Percentiles rank a stretch among this genome's conserved stretches.
Evolutionary conservation across 2,797 vertebrate genomes (phyloP).

Genomic region (Hoplostethus mediterraneus): DNA sequence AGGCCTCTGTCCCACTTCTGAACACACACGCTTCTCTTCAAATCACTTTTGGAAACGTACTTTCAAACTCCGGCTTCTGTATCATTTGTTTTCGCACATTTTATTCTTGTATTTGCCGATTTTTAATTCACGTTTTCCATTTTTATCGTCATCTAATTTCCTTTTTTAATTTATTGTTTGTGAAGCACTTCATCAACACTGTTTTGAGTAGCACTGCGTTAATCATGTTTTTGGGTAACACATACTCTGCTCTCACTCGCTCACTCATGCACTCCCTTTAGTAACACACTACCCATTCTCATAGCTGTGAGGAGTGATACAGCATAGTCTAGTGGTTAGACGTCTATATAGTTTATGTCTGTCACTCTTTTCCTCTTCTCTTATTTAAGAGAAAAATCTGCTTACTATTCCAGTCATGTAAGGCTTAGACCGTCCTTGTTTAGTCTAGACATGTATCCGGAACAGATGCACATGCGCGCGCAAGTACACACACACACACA

Average conservation of each 20-base stretch:
- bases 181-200: background rate
- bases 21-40: constrained; percentile 44
- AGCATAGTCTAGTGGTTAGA: constrained; percentile 48
- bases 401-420: constrained; percentile 67
- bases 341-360: constrained; percentile 51
- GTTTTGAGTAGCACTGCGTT: no score
- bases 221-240: background rate
- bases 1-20: constrained; percentile 47
- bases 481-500: constrained; percentile 11
- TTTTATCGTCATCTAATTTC: constrained; percentile 18
- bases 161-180: constrained; percentile 19
- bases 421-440: constrained; percentile 68
- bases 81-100: background rate
- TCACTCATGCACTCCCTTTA: constrained; percentile 21
- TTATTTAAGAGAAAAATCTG: constrained; percentile 61
- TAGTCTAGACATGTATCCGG: constrained; percentile 77
- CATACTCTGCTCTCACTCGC: background rate
- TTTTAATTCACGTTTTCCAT: constrained; percentile 26
- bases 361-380: constrained; percentile 44
- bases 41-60: constrained; percentile 23
- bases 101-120: background rate
- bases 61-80: background rate
- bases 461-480: constrained; percentile 52
- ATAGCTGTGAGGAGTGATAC: constrained; percentile 20
- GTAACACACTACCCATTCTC: constrained; percentile 31